Conservation (phyloP, 2,113 vertebrate species). For the Oriolus oriolus region DNA sequence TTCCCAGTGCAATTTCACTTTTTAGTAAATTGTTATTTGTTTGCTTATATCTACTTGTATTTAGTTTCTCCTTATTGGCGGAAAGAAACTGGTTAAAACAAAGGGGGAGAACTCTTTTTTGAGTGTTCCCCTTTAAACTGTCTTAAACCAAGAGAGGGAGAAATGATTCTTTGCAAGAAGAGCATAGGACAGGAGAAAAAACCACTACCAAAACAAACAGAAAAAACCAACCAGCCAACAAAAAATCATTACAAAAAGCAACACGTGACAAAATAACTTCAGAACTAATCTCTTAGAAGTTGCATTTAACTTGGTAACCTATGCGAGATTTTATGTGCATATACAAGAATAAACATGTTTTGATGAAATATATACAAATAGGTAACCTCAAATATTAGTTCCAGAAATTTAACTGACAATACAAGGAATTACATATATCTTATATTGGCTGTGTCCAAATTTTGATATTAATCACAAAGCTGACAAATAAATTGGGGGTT, state of each 20-base stretch:
- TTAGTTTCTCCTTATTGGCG: background rate
- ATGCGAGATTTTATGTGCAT: background rate
- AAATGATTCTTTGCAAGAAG: background rate
- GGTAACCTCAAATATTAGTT: background rate
- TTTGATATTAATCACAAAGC: background rate
- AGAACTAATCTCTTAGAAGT: background rate
- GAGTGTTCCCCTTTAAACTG: background rate
- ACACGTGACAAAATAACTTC: background rate
- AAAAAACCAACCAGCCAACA: background rate
- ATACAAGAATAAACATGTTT: background rate
- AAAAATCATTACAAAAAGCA: background rate
- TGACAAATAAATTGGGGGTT: background rate
- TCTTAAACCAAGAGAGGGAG: background rate
- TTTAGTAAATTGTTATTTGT: background rate
- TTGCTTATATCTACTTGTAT: accelerated
- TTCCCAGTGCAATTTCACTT: background rate
- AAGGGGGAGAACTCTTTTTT: background rate
- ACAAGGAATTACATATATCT: background rate
- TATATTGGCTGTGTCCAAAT: background rate
- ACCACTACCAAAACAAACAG: background rate
- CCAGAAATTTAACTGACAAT: background rate
- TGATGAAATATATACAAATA: background rate
- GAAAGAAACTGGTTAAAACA: background rate
- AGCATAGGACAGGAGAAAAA: background rate
- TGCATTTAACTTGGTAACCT: background rate